These are phyloP conservation scores for Cossypha polioptera DNA, from an alignment of 2,797 vertebrate species.

Conservation along the genomic window DNA sequence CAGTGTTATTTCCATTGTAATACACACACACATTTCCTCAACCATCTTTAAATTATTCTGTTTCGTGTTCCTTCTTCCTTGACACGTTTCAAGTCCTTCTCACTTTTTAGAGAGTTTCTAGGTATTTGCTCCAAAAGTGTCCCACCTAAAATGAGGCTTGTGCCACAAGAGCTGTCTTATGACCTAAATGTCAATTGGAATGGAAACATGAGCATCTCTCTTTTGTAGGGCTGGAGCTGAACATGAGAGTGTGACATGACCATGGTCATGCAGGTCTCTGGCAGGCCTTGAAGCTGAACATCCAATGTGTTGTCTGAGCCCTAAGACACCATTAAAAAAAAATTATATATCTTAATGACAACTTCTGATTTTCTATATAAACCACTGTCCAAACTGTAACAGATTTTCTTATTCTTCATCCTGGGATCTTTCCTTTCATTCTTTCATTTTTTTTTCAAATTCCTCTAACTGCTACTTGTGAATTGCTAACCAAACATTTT, in stretches of 20 bases:
- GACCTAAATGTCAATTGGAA: neutral
- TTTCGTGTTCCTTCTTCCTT: neutral
- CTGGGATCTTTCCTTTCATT: neutral
- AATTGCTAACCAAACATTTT: neutral
- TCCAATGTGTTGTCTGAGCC: neutral
- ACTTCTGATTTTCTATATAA: neutral
- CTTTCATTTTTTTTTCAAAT: neutral
- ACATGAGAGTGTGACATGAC: neutral
- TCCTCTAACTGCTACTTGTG: neutral
- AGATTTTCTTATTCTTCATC: neutral
- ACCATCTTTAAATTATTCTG: neutral
- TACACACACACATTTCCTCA: neutral
- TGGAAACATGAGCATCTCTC: neutral
- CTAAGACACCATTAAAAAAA: neutral
- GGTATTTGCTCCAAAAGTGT: neutral
- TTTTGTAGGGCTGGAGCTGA: neutral
- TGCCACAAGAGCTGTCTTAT: neutral
- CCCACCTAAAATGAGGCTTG: neutral
- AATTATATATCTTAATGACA: neutral
- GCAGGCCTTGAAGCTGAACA: neutral
- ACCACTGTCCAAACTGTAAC: neutral
- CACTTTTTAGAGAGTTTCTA: neutral
- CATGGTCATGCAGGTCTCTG: neutral
- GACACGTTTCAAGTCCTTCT: neutral
- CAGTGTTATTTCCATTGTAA: neutral